Evolutionary conservation across 2,113 vertebrate species (phyloP), one percentile per base, ranked within the genome.

Genomic region (Dunckerocampus dactyliophorus): DNA sequence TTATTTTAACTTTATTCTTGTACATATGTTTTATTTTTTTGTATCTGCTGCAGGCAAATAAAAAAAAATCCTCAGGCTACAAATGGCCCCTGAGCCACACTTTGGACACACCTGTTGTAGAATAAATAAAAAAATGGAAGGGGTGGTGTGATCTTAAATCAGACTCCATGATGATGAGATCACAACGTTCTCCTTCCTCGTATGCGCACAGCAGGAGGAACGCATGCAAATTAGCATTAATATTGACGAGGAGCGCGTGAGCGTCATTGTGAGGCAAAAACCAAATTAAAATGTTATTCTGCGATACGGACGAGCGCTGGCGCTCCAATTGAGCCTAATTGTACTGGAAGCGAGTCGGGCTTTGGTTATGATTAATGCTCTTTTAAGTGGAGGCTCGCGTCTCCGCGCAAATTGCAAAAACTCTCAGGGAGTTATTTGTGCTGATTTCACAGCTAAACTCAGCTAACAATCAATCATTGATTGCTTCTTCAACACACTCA

Each of bases 321-420:
- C 31, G 10, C 16, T 19, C 34, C 12, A 14, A 11, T 19, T 37
- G 17, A 55, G 52, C 10, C 31, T 55, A 34, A 37, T 37, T 55
- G 31, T 8, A 37, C 8, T 37, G 34, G 52, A 55, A 37, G 52
- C 28, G 17, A 55, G 4, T 11, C 8, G 8, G 50, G 50, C 50
- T n/a, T 53, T 37, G 9, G 28, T 19, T n/a, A 19, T 37, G 52
- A 37, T 37, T 37, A 19, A 37, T 55, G 17, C 52, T 55, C 52
- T 55, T 55, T 55, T 13, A 37, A 55, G 16, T n/a, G 52, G 8
- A 34, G 28, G 28, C 52, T 54, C 28, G 49, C 22, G 49, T 52
- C 22, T 15, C 28, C 11, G 28, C 16, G 24, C 28, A 54, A 54
- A 54, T 54, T 17, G 16, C 13, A 51, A 22, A 24, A 21, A 22